Evolutionary conservation across 2,113 vertebrate species (phyloP), one percentile per base, ranked within the genome.

Genomic region (Ursus arctos): DNA sequence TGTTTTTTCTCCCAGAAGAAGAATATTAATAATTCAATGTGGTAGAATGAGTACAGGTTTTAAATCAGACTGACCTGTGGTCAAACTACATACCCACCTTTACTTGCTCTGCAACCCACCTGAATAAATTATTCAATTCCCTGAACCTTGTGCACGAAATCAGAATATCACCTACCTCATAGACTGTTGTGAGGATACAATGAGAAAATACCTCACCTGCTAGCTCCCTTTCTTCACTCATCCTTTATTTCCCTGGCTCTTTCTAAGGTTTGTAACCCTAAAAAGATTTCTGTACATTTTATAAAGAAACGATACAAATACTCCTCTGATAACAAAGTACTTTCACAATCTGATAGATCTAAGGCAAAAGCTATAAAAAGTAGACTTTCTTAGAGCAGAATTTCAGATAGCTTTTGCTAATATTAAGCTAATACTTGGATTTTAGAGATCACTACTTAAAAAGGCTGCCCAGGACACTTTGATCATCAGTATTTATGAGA

Each of bases 401-500:
- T 53, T 69, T 74, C 57, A 55, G 28, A 63, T 53, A 83, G 31
- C 22, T 92, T 89, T 74, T 28, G 9, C 72, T 49, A 53, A 61
- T 77, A 61, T 43, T 53, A 86, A 61, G 0, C 22, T 31, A n/a
- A 79, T 19, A 7, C 16, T 69, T 76, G 36, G 61, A 53, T 80
- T 95, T 88, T 85, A 43, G 61, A 86, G 28, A 67, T 69, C 57
- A n/a, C 59, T 83, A 31, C 22, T 71, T 89, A 33, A 81, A 89
- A 83, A 95, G 22, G 10, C 19, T 82, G 4, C 36, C 28, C 28
- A 15, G 18, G 24, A 79, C 59, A 13, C 40, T 71, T 95, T 79
- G 71, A 93, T 88, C 67, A 84, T 63, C 33, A 92, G 21, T 63
- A 84, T 95, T 91, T 88, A 71, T 93, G 43, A 84, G 49, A 88